Base-by-base conservation (phyloP, 2,113 vertebrate species). In the Tychaedon coryphoeus region DNA sequence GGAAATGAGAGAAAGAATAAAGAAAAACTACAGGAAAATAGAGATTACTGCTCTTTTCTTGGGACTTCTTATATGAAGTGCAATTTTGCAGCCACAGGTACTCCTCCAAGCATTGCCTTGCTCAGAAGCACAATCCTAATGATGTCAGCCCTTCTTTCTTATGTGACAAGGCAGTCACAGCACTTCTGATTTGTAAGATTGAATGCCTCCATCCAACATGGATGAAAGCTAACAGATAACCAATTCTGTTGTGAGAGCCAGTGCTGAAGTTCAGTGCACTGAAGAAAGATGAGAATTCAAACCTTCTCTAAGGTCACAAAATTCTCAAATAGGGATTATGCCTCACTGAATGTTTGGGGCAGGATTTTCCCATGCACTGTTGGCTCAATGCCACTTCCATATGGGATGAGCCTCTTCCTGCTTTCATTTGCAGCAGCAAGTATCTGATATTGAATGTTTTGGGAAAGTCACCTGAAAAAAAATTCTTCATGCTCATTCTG, bases 101-200 rank as follows among this genome's bases (percentile, higher is more conserved):
- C 20, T 58, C 29, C 34, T 43, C 33, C 43, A 67, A 78, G 62
- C 9, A 12, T 0, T 53, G 73, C 53, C 14, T n/a, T 53, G 54
- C 38, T 60, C 6, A 19, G 79, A 48, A 61, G n/a, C 25, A 14
- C 9, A 3, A 7, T 67, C 38, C 56, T 24, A 8, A 9, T 0
- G 34, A 16, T 29, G 61, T 25, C 31, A 36, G 25, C 40, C n/a
- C 64, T 76, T 67, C 65, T 48, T 75, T 50, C 45, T 73, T 58
- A 19, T 0, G 0, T 6, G 48, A 20, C 19, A 19, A 18, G 19
- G 62, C 43, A 69, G 12, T 16, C 54, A 42, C 18, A 36, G 22
- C 26, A 58, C 15, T 90, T 56, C 18, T 61, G 57, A 34, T 43
- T 47, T 10, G 13, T 2, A 3, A 14, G 9, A 31, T 4, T 0